Conservation (phyloP, 2,113 vertebrate species). For the Columbina picui region DNA sequence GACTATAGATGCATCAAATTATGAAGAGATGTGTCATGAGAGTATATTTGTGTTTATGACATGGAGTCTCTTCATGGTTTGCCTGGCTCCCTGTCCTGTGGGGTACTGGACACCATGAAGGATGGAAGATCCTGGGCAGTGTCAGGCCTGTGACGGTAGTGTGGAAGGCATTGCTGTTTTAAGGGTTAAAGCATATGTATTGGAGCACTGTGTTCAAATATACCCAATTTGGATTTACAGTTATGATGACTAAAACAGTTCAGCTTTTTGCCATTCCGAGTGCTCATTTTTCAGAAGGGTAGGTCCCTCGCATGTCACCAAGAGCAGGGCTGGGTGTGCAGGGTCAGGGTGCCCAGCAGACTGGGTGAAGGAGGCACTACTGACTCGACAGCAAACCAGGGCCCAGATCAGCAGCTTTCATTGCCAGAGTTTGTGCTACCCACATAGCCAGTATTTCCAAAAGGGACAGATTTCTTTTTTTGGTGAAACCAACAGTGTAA, state of each 20-base stretch:
- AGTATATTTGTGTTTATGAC: fast-evolving
- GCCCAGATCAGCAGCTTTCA: neutral
- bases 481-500: neutral
- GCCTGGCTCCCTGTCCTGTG: neutral
- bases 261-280: neutral
- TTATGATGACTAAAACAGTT: neutral
- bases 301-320: neutral
- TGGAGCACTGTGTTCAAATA: fast-evolving
- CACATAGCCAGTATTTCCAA: neutral
- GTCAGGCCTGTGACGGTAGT: fast-evolving
- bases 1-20: neutral
- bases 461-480: neutral
- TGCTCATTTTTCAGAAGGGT: neutral
- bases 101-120: fast-evolving
- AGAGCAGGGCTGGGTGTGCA: neutral
- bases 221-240: neutral
- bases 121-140: neutral
- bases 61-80: neutral
- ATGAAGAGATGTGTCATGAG: neutral
- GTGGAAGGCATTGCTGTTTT: neutral
- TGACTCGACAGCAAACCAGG: neutral
- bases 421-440: neutral
- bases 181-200: neutral
- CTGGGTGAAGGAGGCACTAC: neutral
- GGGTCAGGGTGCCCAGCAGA: neutral